Evolutionary conservation across 1,140 invertebrate genomes (phyloP).

Genomic region (Eumaeus atala): DNA sequence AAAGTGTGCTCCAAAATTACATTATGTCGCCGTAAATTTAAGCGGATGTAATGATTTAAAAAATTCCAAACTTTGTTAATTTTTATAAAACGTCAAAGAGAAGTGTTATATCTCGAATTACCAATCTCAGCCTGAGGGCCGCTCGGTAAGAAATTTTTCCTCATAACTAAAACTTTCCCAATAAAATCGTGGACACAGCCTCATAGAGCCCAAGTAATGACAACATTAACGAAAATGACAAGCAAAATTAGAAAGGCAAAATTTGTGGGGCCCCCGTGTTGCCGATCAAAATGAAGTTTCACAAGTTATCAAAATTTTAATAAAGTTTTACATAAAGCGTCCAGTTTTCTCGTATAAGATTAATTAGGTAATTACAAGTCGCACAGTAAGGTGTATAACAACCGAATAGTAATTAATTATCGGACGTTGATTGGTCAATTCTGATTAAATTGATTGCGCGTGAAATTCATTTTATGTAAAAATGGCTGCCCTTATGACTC

Average conservation of each 20-base stretch:
- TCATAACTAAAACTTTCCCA: conserved; percentile 17
- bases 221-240: conserved; percentile 45
- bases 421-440: no score
- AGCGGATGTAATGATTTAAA: not conserved
- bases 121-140: conserved; percentile 14
- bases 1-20: no score
- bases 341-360: conserved; percentile 19
- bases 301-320: conserved; percentile 49
- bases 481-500: no score
- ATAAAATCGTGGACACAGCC: conserved; percentile 17
- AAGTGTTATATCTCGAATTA: not conserved
- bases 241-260: conserved; percentile 44
- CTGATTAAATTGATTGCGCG: no score
- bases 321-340: conserved; percentile 38
- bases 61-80: not conserved
- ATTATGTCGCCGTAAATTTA: not conserved
- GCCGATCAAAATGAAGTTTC: conserved; percentile 45
- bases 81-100: not conserved
- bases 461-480: no score
- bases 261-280: conserved; percentile 40
- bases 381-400: conserved; percentile 28
- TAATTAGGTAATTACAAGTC: conserved; percentile 51
- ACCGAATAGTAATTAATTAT: no score
- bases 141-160: conserved; percentile 18
- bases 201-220: conserved; percentile 34